phyloP scores from a whole-genome alignment of 2,888 invertebrate genomes.

The Tetragonisca angustula region DNA sequence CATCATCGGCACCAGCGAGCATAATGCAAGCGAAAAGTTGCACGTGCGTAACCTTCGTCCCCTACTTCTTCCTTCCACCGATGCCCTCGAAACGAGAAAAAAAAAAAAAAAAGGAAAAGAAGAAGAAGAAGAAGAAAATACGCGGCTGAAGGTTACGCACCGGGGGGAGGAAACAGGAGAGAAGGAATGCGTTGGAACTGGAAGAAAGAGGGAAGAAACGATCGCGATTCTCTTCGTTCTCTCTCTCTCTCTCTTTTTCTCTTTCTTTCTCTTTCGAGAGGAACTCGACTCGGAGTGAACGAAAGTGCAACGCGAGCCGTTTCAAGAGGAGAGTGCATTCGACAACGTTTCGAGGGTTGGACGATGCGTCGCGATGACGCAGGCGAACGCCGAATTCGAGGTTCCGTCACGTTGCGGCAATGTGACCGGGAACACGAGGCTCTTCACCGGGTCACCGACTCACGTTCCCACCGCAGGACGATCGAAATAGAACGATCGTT shows the following conservation, averaged over 20 bases:
- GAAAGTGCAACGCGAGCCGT: neutral
- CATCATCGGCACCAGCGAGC: slow-evolving; percentile 33
- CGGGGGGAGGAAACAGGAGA: slow-evolving; percentile 53
- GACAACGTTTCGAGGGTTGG: neutral
- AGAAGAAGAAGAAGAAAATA: slow-evolving; percentile 23
- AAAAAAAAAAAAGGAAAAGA: too few species aligned
- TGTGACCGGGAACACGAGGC: slow-evolving; percentile 57
- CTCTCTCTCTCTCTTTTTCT: slow-evolving; percentile 21
- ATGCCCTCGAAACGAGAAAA: slow-evolving; percentile 53
- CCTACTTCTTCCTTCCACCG: neutral
- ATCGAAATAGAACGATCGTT: slow-evolving; percentile 67
- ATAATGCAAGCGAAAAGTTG: slow-evolving; percentile 50
- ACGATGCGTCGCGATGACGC: slow-evolving; percentile 20
- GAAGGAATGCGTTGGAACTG: slow-evolving; percentile 60
- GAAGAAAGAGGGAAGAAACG: slow-evolving; percentile 43
- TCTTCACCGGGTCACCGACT: slow-evolving; percentile 56
- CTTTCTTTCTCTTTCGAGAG: slow-evolving; percentile 7
- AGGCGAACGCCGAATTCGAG: slow-evolving; percentile 32
- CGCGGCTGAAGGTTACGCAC: slow-evolving; percentile 63
- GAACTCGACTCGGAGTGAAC: neutral
- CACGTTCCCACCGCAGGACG: slow-evolving; percentile 57
- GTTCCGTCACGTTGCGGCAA: slow-evolving; percentile 60
- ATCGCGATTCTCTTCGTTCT: slow-evolving; percentile 9
- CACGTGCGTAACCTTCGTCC: slow-evolving; percentile 40
- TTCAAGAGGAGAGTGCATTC: neutral